phyloP scores from a whole-genome alignment of 2,113 vertebrate genomes.

The Tenebrosternarchus preto region DNA sequence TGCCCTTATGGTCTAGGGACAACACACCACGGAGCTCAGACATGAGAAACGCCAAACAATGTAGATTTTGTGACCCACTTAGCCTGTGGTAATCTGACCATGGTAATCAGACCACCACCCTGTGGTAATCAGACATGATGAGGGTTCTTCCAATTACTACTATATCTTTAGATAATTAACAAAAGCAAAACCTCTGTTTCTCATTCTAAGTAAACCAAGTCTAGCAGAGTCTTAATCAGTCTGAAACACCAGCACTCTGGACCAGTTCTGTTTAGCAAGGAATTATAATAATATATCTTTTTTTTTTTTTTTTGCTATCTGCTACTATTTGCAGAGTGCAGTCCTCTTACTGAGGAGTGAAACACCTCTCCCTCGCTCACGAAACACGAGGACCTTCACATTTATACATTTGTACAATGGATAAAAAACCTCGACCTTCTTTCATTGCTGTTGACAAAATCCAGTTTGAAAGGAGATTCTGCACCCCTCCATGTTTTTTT shows the following conservation, averaged over 20 bases:
- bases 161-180: background rate
- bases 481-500: too few relatives aligned
- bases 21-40: conserved; percentile 47
- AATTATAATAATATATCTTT: too few relatives aligned
- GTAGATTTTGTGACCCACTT: conserved; percentile 42
- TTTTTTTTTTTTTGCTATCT: too few relatives aligned
- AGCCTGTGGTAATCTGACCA: background rate
- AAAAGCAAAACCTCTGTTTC: background rate
- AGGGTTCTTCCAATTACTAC: background rate
- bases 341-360: conserved; percentile 6
- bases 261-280: background rate
- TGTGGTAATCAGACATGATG: background rate
- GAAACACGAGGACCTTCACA: conserved; percentile 3
- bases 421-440: conserved; percentile 1
- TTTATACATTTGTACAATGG: conserved; percentile 17
- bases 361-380: conserved; percentile 7
- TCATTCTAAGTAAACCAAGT: too few relatives aligned
- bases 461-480: too few relatives aligned
- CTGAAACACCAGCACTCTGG: background rate
- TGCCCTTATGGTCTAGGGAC: conserved; percentile 1
- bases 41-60: conserved; percentile 63
- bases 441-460: background rate
- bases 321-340: background rate
- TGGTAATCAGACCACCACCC: conserved; percentile 22
- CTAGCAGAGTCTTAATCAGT: background rate